These are phyloP conservation scores for Sanderia malayensis DNA, from an alignment of 30 jellyfish, hydroid and myxozoan species.

Conservation along the genomic window DNA sequence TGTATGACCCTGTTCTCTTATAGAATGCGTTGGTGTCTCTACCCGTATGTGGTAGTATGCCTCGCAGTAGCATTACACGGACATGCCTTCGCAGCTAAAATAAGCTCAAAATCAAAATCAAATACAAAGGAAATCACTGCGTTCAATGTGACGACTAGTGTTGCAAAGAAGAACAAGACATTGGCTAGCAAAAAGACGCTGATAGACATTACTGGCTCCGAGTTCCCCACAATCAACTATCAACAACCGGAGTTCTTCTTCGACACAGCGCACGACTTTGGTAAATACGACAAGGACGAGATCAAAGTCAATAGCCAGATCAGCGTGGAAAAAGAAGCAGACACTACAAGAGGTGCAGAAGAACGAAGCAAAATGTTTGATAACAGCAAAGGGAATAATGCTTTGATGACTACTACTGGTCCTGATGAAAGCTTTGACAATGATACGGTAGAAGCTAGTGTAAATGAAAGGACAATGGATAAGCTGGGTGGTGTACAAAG, in stretches of 20 bases:
- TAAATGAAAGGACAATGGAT: constrained; percentile 37
- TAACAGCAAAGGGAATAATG: constrained; percentile 7
- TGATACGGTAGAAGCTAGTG: constrained; percentile 44
- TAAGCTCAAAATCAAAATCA: background rate
- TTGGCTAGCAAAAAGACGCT: constrained; percentile 40
- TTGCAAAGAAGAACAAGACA: constrained; percentile 10
- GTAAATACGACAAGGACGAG: constrained; percentile 54
- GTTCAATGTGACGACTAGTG: background rate
- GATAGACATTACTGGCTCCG: constrained; percentile 67
- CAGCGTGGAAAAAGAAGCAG: constrained; percentile 22
- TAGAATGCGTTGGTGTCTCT: constrained; percentile 10
- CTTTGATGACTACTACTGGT: constrained; percentile 14
- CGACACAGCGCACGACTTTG: constrained; percentile 57
- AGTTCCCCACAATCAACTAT: constrained; percentile 56
- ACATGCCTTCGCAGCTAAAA: background rate
- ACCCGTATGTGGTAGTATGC: background rate
- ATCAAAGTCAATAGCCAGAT: constrained; percentile 34
- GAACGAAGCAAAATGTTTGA: constrained; percentile 37
- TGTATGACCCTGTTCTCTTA: background rate
- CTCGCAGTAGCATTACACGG: background rate
- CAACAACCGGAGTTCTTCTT: constrained; percentile 64
- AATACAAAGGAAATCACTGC: background rate
- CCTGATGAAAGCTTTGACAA: constrained; percentile 48
- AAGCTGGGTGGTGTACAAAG: constrained; percentile 33
- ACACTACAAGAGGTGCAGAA: constrained; percentile 7